Evolutionary conservation across 2,113 vertebrate genomes (phyloP).

Genomic region (Sterrhoptilus dennistouni): DNA sequence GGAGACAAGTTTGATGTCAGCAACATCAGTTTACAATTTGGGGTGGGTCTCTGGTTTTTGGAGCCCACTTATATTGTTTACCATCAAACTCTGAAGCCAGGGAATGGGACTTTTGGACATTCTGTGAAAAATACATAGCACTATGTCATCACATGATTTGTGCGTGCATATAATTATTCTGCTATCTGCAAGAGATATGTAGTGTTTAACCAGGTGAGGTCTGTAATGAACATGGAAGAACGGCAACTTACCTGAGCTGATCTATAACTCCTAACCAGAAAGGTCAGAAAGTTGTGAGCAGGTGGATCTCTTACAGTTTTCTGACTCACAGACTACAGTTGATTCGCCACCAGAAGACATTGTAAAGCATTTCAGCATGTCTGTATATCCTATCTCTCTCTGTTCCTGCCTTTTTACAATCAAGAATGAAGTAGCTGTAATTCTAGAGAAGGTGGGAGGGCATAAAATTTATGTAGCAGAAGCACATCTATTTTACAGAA

Average conservation of each 20-base stretch:
- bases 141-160: neutral
- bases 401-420: neutral
- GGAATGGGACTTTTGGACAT: neutral
- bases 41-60: neutral
- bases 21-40: neutral
- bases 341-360: neutral
- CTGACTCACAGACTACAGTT: neutral
- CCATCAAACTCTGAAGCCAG: neutral
- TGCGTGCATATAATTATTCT: neutral
- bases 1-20: neutral
- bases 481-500: neutral
- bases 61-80: accelerated
- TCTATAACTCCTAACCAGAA: neutral
- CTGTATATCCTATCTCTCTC: neutral
- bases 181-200: neutral
- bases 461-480: neutral
- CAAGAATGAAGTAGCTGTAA: neutral
- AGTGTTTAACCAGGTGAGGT: neutral
- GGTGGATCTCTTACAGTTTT: neutral
- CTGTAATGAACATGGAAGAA: neutral
- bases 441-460: neutral
- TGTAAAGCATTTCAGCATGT: neutral
- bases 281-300: neutral
- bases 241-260: neutral
- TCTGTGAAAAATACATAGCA: neutral